Percentiles rank a stretch among this genome's conserved stretches.
Conservation (phyloP, 2,113 vertebrate species). For the Hippocampus abdominalis region DNA sequence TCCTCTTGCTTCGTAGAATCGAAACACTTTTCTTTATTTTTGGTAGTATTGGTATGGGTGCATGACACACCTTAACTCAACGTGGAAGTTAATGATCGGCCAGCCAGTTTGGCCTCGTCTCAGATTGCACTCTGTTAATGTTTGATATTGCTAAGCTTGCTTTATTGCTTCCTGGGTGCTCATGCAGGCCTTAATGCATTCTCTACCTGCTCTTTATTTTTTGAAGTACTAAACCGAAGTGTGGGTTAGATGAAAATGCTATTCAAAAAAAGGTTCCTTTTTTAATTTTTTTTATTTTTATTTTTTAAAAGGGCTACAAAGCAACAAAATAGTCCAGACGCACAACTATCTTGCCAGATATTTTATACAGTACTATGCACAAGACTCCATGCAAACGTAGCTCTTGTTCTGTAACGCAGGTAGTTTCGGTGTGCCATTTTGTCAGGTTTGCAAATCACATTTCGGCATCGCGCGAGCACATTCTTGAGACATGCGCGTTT, state of each 20-base stretch:
- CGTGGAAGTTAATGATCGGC: constrained; percentile 24
- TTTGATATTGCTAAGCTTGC: constrained; percentile 8
- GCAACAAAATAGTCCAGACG: no score
- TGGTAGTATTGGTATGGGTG: background rate
- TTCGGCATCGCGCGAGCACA: constrained; percentile 2
- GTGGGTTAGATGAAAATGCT: background rate
- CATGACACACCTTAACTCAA: background rate
- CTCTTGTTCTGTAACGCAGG: background rate
- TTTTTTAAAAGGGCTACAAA: no score
- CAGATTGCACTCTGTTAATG: background rate
- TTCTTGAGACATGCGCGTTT: constrained; percentile 5
- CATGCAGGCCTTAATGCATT: background rate
- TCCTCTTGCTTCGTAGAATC: background rate
- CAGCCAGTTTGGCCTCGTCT: background rate
- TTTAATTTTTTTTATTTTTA: no score
- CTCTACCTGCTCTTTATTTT: background rate
- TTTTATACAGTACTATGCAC: no score
- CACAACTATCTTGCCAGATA: no score
- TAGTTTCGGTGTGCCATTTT: background rate
- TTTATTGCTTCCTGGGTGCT: background rate
- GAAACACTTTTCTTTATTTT: background rate
- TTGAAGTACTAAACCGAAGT: background rate
- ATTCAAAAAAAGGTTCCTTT: background rate
- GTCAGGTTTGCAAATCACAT: background rate
- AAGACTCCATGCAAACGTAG: background rate